Evolutionary conservation across 1,140 invertebrate genomes (phyloP), one percentile per base, ranked within the genome.

Genomic region (Idris sp.): DNA sequence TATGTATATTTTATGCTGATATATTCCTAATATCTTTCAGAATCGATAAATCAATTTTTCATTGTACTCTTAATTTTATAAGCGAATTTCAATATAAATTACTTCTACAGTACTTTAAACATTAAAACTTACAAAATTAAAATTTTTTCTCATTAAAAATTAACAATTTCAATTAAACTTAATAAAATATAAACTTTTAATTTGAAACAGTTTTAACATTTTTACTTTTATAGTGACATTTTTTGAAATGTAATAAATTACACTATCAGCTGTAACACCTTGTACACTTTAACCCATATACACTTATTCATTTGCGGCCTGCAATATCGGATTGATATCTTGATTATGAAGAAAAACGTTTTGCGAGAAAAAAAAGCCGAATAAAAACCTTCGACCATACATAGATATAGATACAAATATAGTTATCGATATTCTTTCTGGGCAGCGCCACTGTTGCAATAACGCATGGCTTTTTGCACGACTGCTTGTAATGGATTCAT

Each of bases 401-500:
- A 51, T 36, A 33, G 36, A 69, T 59, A 40, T 28, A 18, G 15
- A 49, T 31, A 49, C 1, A 46, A 30, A 58, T 48, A 59, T 44
- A 36, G 46, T 62, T 73, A 48, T 58, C 49, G 28, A 38, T 64
- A 58, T 35, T 53, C 31, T 73, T 73, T 46, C 51, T 44, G 48
- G 31, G 11, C 48, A 54, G 35, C 30, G 26, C 19, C 31, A 33
- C 31, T 54, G 46, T 28, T 38, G 53, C 59, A 74, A 65, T 74
- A 51, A 65, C 71, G 40, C 49, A 49, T 13, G 43, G 15, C 31
- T 74, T 74, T 74, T 65, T 65, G 61, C 46, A 54, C 30, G 61
- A 46, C 61, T 58, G 40, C 51, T 54, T 67, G 53, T 74, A 65
- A 74, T 74, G 71, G 54, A 74, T 74, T 67, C 61, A 74, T 74